Evolutionary conservation across 2,113 vertebrate species (phyloP), one percentile per base, ranked within the genome.

Genomic region (Capra hircus): DNA sequence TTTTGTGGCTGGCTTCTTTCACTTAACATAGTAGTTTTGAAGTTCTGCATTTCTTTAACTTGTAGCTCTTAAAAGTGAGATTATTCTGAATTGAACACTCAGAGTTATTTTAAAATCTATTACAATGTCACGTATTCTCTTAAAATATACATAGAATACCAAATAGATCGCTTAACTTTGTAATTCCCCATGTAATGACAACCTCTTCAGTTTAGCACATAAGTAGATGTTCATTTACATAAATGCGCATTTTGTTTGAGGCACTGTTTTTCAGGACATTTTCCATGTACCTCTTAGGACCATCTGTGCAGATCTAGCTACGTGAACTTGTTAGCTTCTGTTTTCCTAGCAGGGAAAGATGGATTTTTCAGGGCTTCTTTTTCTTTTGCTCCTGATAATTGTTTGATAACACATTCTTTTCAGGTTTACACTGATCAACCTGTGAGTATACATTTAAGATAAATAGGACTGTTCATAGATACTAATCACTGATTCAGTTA

Each of bases 401-500:
- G 13, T 48, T 83, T 90, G 16, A 95, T 93, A 90, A 96, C 30
- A 92, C 93, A 96, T 96, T 96, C 67, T 86, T 36, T 88, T 83
- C 88, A 97, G 83, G 55, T 50, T 97, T 88, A 98, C 95, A 95
- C 67, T 95, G 96, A 98, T 98, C 78, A 97, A 88, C 43, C 82
- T 92, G 8, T 92, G 90, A 95, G 71, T 94, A 94, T 88, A 90
- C 83, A 97, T 96, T 98, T 97, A 97, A 98, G 87, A 98, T 53
- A 98, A 98, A 98, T 88, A 74, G 92, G 93, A 93, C 57, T 93
- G 90, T 98, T 98, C 91, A 96, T 94, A 97, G 92, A 97, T 96
- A 98, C 98, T 98, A 98, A 98, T 97, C 90, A 98, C n/a, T 88
- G 45, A 27, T 67, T 85, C 10, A 98, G 97, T 90, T 97, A 81